These are phyloP conservation scores for Lophochroa leadbeateri DNA, from an alignment of 2,113 vertebrate species.

Conservation along the genomic window DNA sequence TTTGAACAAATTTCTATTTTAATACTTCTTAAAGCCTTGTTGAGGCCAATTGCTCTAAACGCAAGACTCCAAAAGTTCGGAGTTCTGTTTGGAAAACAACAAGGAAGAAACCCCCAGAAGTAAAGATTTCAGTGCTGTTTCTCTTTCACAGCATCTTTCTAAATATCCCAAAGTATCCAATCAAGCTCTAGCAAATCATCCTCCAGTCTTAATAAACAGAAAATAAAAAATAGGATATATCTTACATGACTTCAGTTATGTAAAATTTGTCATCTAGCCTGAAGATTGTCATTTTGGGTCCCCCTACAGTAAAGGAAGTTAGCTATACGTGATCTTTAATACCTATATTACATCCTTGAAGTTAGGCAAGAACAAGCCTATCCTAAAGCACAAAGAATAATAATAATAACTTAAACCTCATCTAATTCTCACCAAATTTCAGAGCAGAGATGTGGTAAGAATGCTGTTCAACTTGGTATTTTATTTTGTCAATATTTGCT, in stretches of 20 bases:
- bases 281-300: not conserved
- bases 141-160: not conserved
- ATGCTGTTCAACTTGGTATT: not conserved
- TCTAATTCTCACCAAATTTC: not conserved
- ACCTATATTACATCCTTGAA: not conserved
- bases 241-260: not conserved
- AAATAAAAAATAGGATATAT: not conserved
- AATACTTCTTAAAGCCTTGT: not conserved
- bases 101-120: not conserved
- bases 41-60: not conserved
- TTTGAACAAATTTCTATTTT: not conserved
- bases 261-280: not conserved
- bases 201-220: not conserved
- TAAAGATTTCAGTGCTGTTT: not conserved
- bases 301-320: not conserved
- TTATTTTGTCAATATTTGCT: not conserved
- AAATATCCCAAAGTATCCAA: not conserved
- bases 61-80: not conserved
- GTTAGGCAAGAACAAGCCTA: not conserved
- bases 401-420: not conserved
- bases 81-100: not conserved
- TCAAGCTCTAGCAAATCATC: not conserved
- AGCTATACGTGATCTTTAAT: not conserved
- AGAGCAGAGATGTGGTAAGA: not conserved
- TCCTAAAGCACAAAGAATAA: not conserved